Conservation (phyloP, 1,140 invertebrate species). For the Vollenhovia emeryi region DNA sequence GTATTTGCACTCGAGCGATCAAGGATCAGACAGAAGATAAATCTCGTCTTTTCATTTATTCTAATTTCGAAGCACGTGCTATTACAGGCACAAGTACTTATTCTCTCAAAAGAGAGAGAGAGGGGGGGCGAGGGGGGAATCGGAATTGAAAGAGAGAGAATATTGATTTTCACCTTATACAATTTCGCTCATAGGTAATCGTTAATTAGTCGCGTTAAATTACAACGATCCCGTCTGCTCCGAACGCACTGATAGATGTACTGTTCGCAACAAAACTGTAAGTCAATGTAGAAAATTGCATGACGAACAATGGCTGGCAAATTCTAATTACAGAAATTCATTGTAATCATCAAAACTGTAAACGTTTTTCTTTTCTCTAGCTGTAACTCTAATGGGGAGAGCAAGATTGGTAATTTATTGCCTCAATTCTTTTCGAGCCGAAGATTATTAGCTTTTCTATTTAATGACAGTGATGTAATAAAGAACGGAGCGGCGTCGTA, state of each 20-base stretch:
- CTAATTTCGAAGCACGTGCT: background rate
- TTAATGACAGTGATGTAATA: conserved; percentile 4
- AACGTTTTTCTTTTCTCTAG: background rate
- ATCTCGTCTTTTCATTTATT: background rate
- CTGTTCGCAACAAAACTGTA: background rate
- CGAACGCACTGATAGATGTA: background rate
- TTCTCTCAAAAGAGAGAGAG: background rate
- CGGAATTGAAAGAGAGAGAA: background rate
- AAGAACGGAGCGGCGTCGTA: background rate
- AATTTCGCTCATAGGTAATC: conserved; percentile 1
- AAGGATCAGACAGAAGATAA: conserved; percentile 2
- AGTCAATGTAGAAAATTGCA: too few relatives aligned
- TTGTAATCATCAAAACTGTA: too few relatives aligned
- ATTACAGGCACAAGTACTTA: background rate
- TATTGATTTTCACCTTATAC: background rate
- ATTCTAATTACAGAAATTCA: too few relatives aligned
- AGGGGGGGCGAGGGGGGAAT: background rate
- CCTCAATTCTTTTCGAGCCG: background rate
- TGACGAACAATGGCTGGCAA: too few relatives aligned
- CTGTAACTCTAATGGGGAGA: background rate
- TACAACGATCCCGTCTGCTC: background rate
- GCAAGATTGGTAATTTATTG: background rate
- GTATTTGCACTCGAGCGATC: background rate
- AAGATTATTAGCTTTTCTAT: background rate
- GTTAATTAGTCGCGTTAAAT: background rate